These are phyloP conservation scores for Agrotis clavis DNA, from an alignment of 2,888 invertebrate genomes.

Conservation along the genomic window DNA sequence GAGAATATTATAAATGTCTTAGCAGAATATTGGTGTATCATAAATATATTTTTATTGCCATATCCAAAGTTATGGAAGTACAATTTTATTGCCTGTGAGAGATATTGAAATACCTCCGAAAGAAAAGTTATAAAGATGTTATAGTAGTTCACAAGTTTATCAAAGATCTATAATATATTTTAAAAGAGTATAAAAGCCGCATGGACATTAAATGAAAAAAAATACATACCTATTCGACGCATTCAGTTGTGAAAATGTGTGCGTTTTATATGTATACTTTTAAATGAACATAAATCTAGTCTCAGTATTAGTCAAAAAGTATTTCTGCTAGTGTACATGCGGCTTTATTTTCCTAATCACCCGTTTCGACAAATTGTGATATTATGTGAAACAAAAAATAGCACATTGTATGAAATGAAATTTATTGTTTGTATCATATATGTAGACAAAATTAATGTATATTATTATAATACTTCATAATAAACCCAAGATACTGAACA, in stretches of 20 bases:
- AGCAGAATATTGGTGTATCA: constrained; percentile 47
- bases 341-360: constrained; percentile 48
- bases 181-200: constrained; percentile 38
- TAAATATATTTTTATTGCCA: constrained; percentile 51
- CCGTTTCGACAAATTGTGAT: constrained; percentile 60
- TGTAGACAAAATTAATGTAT: constrained; percentile 62
- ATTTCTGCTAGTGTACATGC: constrained; percentile 43
- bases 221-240: constrained; percentile 3
- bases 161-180: constrained; percentile 48
- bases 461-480: constrained; percentile 62
- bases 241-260: constrained; percentile 25
- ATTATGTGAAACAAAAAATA: constrained; percentile 50
- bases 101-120: constrained; percentile 71
- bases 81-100: constrained; percentile 67
- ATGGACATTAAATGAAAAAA: constrained; percentile 36
- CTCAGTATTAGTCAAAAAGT: constrained; percentile 45
- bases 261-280: constrained; percentile 20
- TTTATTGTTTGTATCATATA: constrained; percentile 62
- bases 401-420: constrained; percentile 57
- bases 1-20: constrained; percentile 30
- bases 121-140: constrained; percentile 60
- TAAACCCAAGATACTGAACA: constrained; percentile 63
- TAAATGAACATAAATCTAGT: constrained; percentile 39
- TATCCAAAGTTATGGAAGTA: constrained; percentile 68
- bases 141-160: constrained; percentile 62